These are phyloP conservation scores for Dicentrarchus labrax DNA, from an alignment of 2,113 vertebrate genomes.

Conservation along the genomic window DNA sequence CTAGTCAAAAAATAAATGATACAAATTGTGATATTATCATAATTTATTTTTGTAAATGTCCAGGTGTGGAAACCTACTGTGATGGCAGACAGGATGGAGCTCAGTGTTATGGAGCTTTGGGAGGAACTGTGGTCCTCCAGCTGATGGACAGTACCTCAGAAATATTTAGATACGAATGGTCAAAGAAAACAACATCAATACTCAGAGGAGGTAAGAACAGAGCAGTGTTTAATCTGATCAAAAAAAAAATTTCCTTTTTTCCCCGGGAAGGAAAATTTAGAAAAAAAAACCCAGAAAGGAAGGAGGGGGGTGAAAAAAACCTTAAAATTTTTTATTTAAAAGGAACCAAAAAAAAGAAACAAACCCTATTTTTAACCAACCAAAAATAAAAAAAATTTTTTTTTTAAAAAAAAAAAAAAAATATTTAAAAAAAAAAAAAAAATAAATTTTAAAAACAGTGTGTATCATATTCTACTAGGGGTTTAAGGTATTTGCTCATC, in stretches of 20 bases:
- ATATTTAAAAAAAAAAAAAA: too few species aligned
- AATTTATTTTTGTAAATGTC: not conserved
- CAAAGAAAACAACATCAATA: rapidly evolving
- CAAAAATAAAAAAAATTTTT: too few species aligned
- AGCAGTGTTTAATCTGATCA: rapidly evolving
- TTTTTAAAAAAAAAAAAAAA: too few species aligned
- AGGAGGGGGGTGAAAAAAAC: not conserved
- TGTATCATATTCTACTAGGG: too few species aligned
- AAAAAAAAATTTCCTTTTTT: too few species aligned
- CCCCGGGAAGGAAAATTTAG: constrained; percentile 34
- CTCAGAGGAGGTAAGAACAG: rapidly evolving
- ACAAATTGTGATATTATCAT: too few species aligned
- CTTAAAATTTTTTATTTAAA: too few species aligned
- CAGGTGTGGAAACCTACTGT: constrained; percentile 57
- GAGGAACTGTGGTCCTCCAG: constrained; percentile 58
- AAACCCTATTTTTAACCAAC: too few species aligned
- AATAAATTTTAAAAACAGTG: too few species aligned
- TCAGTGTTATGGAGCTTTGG: constrained; percentile 71
- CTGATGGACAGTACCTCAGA: not conserved
- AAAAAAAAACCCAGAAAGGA: constrained; percentile 8
- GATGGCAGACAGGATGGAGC: constrained; percentile 48
- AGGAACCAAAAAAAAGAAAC: too few species aligned
- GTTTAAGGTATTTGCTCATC: too few species aligned
- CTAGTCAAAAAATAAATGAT: too few species aligned
- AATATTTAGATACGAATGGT: rapidly evolving